phyloP scores from a whole-genome alignment of 2,113 vertebrate species.

The Tragelaphus strepsiceros region DNA sequence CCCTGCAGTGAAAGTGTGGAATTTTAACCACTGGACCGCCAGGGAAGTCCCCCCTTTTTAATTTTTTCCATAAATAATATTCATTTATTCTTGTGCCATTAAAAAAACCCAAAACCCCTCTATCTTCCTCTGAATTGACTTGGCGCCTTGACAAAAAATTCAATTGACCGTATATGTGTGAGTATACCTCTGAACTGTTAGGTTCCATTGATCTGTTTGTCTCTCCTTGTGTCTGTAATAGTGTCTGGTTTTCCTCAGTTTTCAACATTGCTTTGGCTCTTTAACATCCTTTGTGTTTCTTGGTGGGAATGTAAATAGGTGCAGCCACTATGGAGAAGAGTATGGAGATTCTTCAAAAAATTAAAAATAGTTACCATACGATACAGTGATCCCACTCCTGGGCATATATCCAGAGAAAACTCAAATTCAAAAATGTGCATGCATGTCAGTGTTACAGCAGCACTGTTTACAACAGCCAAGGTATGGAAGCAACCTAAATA shows the following conservation, averaged over 20 bases:
- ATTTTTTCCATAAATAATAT: neutral
- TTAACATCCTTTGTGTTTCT: neutral
- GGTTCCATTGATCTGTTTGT: neutral
- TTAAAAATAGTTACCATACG: neutral
- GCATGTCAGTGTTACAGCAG: neutral
- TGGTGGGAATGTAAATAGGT: neutral
- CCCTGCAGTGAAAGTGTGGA: neutral
- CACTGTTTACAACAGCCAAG: neutral
- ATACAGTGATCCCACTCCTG: neutral
- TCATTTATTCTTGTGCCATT: neutral
- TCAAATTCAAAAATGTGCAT: neutral
- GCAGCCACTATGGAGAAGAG: neutral
- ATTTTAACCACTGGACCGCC: accelerated
- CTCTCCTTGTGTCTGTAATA: neutral
- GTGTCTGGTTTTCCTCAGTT: neutral
- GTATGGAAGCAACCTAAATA: neutral
- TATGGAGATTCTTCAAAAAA: neutral
- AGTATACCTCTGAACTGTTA: neutral
- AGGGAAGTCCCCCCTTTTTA: neutral
- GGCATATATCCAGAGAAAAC: neutral
- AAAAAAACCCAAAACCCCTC: neutral
- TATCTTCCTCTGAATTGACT: neutral
- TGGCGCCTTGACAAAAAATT: neutral
- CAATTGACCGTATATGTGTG: neutral
- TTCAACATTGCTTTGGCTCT: neutral